A percentile compares a stretch with the other conserved stretches of the same genome.
Conservation (phyloP, 2,113 vertebrate species). For the Cavia porcellus region DNA sequence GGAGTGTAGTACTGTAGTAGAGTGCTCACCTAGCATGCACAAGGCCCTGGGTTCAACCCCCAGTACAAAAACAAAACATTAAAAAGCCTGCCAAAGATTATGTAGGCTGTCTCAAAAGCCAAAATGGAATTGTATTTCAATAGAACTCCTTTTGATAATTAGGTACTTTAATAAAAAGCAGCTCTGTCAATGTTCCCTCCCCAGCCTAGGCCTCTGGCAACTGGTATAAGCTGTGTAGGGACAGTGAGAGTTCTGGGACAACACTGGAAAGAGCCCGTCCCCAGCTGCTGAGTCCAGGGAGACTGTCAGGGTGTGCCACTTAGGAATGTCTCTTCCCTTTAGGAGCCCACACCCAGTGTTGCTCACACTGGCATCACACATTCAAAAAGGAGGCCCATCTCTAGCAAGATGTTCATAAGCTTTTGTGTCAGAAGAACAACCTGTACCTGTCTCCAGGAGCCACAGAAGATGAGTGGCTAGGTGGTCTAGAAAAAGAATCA, state of each 20-base stretch:
- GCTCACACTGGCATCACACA: not conserved
- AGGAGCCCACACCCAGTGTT: not conserved
- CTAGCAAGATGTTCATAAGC: not conserved
- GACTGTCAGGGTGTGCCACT: not conserved
- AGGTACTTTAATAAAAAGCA: slow-evolving; percentile 52
- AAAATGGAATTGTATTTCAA: slow-evolving; percentile 2
- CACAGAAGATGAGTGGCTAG: not conserved
- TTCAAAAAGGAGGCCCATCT: not conserved
- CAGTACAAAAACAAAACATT: not conserved
- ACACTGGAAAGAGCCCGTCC: not conserved
- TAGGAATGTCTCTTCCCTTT: slow-evolving; percentile 16
- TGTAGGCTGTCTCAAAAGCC: slow-evolving; percentile 14
- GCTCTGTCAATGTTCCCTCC: not conserved
- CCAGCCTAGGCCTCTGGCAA: not conserved
- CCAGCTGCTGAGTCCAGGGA: not conserved
- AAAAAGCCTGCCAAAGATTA: not conserved
- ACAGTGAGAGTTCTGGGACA: not conserved
- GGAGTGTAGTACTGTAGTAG: not conserved
- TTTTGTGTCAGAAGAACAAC: slow-evolving; percentile 14
- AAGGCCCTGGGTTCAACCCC: not conserved
- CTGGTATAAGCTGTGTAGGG: not conserved
- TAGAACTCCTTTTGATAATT: slow-evolving; percentile 36
- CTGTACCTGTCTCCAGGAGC: not conserved
- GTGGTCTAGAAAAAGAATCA: not conserved
- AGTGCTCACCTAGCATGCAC: not conserved